phyloP scores from a whole-genome alignment of 2,797 vertebrate species.

The Zenarchopterus dispar region DNA sequence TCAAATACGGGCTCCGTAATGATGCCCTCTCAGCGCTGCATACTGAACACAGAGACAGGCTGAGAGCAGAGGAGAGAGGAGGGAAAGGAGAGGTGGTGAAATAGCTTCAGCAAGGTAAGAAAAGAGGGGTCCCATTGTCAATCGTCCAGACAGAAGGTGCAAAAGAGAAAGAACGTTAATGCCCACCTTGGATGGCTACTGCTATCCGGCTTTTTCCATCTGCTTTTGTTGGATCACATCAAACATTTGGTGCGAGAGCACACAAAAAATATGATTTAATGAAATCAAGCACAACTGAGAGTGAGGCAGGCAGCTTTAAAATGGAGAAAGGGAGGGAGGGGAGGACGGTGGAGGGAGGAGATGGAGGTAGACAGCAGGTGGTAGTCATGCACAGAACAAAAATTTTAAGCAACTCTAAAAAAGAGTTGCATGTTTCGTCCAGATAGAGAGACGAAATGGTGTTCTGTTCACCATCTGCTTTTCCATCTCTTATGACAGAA shows the following conservation, averaged over 20 bases:
- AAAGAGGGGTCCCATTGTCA: constrained; percentile 16
- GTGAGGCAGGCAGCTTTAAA: constrained; percentile 56
- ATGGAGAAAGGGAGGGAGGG: constrained; percentile 66
- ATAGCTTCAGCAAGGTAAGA: constrained; percentile 86
- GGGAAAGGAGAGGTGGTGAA: constrained; percentile 69
- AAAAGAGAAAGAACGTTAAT: neutral
- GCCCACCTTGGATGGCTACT: neutral
- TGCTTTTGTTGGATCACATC: neutral
- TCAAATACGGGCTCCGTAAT: constrained; percentile 99
- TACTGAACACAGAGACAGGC: constrained; percentile 90
- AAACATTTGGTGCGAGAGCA: too few species aligned
- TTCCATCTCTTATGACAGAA: neutral
- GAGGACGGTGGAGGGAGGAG: constrained; percentile 29
- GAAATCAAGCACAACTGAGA: constrained; percentile 42
- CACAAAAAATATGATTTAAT: constrained; percentile 63
- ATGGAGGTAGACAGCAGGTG: constrained; percentile 72
- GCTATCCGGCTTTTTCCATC: neutral
- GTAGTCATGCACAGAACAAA: constrained; percentile 73
- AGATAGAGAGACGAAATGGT: neutral
- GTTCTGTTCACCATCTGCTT: constrained; percentile 3
- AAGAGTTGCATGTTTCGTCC: constrained; percentile 2
- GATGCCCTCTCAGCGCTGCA: constrained; percentile 97
- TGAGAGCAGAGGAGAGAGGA: constrained; percentile 52
- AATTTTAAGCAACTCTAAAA: constrained; percentile 47
- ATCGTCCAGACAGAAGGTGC: constrained; percentile 17